Percentiles rank a stretch among this genome's conserved stretches.
These are phyloP conservation scores for Gopherus evgoodei DNA, from an alignment of 2,113 vertebrate species.

Conservation along the genomic window DNA sequence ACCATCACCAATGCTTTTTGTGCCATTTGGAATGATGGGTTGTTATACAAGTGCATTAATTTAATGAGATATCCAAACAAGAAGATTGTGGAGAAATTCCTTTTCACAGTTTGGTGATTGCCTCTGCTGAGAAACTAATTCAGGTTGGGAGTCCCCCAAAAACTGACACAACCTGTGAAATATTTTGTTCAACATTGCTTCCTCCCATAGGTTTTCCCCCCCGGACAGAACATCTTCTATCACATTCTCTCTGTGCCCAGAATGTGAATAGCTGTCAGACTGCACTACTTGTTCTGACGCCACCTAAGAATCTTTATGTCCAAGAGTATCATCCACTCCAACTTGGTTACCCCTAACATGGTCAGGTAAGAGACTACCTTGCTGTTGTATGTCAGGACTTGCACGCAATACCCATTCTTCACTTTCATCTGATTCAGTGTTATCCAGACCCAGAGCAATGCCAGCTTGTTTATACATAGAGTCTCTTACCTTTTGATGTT, in stretches of 20 bases:
- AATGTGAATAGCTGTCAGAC: constrained; percentile 43
- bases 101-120: background rate
- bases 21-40: constrained; percentile 2
- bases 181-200: constrained; percentile 41
- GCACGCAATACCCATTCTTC: background rate
- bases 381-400: constrained; percentile 31
- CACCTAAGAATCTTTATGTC: constrained; percentile 23
- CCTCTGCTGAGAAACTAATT: background rate
- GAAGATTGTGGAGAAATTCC: background rate
- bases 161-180: constrained; percentile 18
- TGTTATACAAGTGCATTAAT: constrained; percentile 5
- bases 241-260: constrained; percentile 31
- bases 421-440: background rate
- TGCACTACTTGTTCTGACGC: constrained; percentile 18
- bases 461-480: background rate
- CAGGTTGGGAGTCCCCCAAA: background rate
- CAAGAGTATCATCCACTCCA: constrained; percentile 3
- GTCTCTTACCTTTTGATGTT: background rate
- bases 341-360: background rate
- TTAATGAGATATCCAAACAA: constrained; percentile 23
- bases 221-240: constrained; percentile 7
- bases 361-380: constrained; percentile 30
- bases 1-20: constrained; percentile 8
- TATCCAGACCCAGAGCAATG: background rate
- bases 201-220: background rate